Conservation (phyloP, 2,797 vertebrate genomes). For the Notamacropus eugenii region DNA sequence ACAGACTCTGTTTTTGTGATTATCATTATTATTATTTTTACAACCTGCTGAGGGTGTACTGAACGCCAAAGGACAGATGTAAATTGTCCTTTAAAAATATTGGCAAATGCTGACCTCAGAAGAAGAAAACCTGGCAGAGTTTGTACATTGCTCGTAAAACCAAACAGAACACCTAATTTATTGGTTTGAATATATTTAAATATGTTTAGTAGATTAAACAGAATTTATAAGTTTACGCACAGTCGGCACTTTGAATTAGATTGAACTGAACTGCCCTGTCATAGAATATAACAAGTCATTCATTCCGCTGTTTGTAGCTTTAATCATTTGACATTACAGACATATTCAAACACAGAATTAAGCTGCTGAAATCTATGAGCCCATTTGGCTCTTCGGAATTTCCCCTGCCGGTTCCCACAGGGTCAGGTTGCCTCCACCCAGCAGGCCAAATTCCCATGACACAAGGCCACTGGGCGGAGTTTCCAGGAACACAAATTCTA, state of each 20-base stretch:
- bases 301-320: constrained; percentile 19
- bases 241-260: background rate
- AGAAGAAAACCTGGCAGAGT: background rate
- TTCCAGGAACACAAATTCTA: background rate
- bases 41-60: constrained; percentile 1
- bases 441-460: background rate
- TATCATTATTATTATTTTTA: background rate
- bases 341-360: constrained; percentile 17
- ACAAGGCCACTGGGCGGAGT: background rate
- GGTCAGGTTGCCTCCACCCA: constrained; percentile 3
- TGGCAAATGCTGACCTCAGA: constrained; percentile 8
- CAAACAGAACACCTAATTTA: constrained; percentile 29
- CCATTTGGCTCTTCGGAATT: background rate
- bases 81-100: constrained; percentile 35
- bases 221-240: background rate
- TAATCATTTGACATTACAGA: constrained; percentile 19
- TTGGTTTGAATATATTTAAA: constrained; percentile 51
- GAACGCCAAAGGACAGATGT: constrained; percentile 1
- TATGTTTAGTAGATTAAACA: constrained; percentile 29
- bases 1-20: background rate
- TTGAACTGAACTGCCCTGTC: background rate
- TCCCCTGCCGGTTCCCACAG: background rate
- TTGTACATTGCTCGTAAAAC: constrained; percentile 26
- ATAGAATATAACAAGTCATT: constrained; percentile 32
- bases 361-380: background rate